Base-by-base conservation (phyloP, 2,888 invertebrate species). In the Deladenus siricidicola region DNA sequence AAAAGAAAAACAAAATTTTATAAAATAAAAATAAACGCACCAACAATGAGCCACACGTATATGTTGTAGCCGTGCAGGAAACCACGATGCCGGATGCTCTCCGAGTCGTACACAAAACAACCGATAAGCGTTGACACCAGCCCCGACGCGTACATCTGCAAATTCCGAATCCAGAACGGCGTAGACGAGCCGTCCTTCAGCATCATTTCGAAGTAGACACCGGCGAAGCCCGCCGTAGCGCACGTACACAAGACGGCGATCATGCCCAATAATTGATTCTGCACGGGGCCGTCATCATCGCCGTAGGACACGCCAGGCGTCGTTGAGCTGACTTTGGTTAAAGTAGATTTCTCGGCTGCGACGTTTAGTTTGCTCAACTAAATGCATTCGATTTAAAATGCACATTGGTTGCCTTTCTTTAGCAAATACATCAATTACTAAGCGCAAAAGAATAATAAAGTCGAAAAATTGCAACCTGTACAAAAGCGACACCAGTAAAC, bases 131-230 rank as follows among this genome's bases (percentile, higher is more conserved):
- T 73, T 42, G 70, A 71, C 2, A 78, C 65, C 58, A 77, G 67
- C 47, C 79, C 79, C 57, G 75, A 78, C 21, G 70, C 69, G 67
- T 80, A 80, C 76, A 79, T 76, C 63, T 80, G 79, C 68, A 79
- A 63, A 58, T 79, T 79, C 23, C 79, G 67, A 51, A 80, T 69
- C 79, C 79, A 79, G 56, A 79, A 76, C 2, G 79, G 71, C 4
- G 77, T 75, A n/a, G 43, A 52, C 23, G 73, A 69, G 1, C 73
- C 73, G 58, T 79, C 77, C 61, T 79, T 79, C 17, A 79, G 71
- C 78, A 80, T 78, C 60, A 72, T 78, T 65, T 79, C 79, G 56
- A 80, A 79, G 58, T 78, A 80, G 29, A 79, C 79, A 17, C 79
- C 79, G 3, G 79, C 79, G 61, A 79, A 79, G 50, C 79, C 79